Evolutionary conservation across 2,888 invertebrate species (phyloP), one percentile per base, ranked within the genome.

Genomic region (Xestia rhomboidea): DNA sequence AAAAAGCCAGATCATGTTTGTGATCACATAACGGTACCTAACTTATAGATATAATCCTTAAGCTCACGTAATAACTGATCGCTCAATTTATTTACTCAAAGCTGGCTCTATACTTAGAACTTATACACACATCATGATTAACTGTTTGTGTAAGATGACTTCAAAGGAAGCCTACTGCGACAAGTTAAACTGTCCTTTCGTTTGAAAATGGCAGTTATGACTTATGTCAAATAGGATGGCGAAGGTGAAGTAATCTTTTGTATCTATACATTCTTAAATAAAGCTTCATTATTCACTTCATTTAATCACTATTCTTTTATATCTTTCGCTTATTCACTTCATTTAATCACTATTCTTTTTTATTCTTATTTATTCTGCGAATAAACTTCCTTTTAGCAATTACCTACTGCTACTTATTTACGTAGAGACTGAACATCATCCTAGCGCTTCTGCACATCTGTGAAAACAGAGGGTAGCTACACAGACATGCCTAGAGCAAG

Each of bases 41-140:
- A 51, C 77, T 34, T 64, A 41, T n/a, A 51, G 24, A 73, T 84
- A 77, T 87, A 85, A 82, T 89, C 76, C 76, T 82, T 77, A 51
- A 79, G 81, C 76, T 78, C 77, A 77, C 74, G 66, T 88, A 87
- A 79, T 77, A 82, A 79, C 77, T 82, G 80, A 88, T 79, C 79
- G 80, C 76, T 81, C 71, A 87, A 87, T 88, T 88, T 87, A 87
- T 87, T 81, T 79, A 68, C 81, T 64, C 30, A 69, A 63, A 71
- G 64, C 68, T 83, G 68, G 49, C 46, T 79, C 57, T 60, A 60
- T 84, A 60, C 51, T 54, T n/a, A 46, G 30, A 41, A 63, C 38
- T 82, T 77, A 74, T 75, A 64, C 30, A 49, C 66, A 82, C 54
- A 51, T 44, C 49, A 44, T 60, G 78, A 60, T 82, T 76, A 76